Percentiles rank a stretch among this genome's conserved stretches.
phyloP scores from a whole-genome alignment of 2,113 vertebrate genomes.

The Halichoerus grypus region DNA sequence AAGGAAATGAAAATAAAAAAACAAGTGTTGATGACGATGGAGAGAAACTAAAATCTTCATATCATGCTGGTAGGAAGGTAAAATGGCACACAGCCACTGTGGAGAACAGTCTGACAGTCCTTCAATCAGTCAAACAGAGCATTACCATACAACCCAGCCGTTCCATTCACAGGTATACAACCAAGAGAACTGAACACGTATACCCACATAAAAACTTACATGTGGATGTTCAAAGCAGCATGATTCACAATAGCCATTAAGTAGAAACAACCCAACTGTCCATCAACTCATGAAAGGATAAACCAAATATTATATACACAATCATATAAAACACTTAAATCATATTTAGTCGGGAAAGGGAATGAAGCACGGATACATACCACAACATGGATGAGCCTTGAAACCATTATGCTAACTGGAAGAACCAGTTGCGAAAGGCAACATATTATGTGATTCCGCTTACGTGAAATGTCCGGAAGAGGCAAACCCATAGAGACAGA shows the following conservation, averaged over 20 bases:
- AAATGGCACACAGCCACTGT: accelerated
- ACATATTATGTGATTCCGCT: accelerated
- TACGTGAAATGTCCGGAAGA: not conserved
- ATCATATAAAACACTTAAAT: not conserved
- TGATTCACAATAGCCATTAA: not conserved
- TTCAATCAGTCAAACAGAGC: not conserved
- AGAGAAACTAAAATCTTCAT: not conserved
- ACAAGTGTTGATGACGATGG: not conserved
- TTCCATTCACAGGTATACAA: not conserved
- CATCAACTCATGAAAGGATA: not conserved
- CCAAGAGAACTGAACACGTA: not conserved
- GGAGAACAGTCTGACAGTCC: not conserved
- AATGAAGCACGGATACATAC: too few species aligned
- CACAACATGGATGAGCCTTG: too few species aligned
- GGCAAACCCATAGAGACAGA: not conserved
- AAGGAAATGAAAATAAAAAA: not conserved
- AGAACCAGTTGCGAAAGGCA: not conserved
- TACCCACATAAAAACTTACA: accelerated
- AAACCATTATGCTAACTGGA: not conserved
- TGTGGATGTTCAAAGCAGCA: not conserved
- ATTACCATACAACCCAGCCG: not conserved
- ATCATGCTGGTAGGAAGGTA: not conserved
- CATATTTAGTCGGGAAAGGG: not conserved
- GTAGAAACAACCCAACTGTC: not conserved
- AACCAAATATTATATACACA: not conserved